Base-by-base conservation (phyloP, 2,113 vertebrate species). In the Alectura lathami region DNA sequence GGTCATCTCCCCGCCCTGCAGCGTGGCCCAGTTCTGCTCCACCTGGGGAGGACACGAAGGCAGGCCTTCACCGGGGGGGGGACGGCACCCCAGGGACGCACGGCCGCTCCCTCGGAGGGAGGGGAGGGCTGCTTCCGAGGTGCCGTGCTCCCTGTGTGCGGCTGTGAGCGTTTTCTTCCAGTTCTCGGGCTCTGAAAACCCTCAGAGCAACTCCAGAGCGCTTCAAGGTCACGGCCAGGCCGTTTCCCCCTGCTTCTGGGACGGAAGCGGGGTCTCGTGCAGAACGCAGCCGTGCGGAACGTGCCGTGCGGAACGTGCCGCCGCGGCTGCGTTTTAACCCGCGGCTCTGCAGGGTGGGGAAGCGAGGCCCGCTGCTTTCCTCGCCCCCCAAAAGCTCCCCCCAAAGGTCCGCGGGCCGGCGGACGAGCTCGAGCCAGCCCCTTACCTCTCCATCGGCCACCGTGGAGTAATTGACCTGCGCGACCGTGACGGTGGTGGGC, bases 1-100 rank as follows among this genome's bases (percentile, higher is more conserved):
- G n/a, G 99, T 99, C 99, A 99, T 99, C 96, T 99, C 99, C 2
- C 99, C 98, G 3, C 99, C 98, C 81, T 99, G 99, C 38, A 99
- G 97, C 24, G 99, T 99, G 36, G 99, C 99, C 99, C 99, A 99
- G 94, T 99, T 99, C 97, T 99, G 98, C 92, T 98, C 98, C 89
- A 98, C 98, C 98, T 98, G 54, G 88, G 50, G 70, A 59, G 63
- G 88, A 14, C 77, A 63, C 77, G 2, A 24, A 56, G 40, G 43
- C 11, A 34, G 24, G 34, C 34, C 40, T 8, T 17, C 7, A n/a
- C n/a, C n/a, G n/a, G n/a, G 43, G 67, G 4, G 2, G 8, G 6
- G 51, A 10, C 34, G 21, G 7, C 12, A 34, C 3, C 29, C 30
- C 59, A 4, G 1, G 8, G 4, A 24, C 2, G 23, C 27, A 20